These are phyloP conservation scores for Heliconius eleuchia DNA, from an alignment of 1,140 invertebrate genomes.

Conservation along the genomic window DNA sequence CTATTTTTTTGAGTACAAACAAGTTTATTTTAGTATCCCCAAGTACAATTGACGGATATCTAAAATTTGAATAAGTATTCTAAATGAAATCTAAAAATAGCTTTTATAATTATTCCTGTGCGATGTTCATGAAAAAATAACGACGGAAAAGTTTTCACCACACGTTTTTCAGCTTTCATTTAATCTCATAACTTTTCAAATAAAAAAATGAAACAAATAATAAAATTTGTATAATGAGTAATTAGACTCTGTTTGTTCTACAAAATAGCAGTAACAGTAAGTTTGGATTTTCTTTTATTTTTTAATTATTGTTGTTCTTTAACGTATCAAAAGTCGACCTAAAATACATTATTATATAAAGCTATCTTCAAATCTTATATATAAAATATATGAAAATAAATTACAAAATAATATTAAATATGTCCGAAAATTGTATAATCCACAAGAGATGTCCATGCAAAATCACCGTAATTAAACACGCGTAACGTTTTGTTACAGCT, in stretches of 20 bases:
- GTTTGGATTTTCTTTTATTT: neutral
- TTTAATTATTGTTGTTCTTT: neutral
- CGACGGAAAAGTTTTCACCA: neutral
- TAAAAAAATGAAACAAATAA: neutral
- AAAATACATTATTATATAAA: no score
- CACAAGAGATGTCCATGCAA: neutral
- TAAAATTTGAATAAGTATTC: neutral
- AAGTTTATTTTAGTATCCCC: neutral
- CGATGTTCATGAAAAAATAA: slow-evolving; percentile 9
- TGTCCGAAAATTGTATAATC: neutral
- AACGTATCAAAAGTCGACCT: no score
- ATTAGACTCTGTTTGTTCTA: neutral
- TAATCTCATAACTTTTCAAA: slow-evolving; percentile 6
- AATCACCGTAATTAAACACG: neutral
- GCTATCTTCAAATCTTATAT: no score
- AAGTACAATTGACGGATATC: neutral
- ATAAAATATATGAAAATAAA: neutral
- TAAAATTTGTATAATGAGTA: slow-evolving; percentile 7
- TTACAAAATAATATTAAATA: neutral
- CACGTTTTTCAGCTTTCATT: slow-evolving; percentile 2
- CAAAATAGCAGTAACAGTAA: neutral
- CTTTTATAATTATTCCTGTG: neutral
- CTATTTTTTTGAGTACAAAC: no score
- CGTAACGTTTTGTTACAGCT: slow-evolving; percentile 4
- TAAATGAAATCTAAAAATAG: neutral